Evolutionary conservation across 2,113 vertebrate species (phyloP).

Genomic region (Rhinopomastus cyanomelas): DNA sequence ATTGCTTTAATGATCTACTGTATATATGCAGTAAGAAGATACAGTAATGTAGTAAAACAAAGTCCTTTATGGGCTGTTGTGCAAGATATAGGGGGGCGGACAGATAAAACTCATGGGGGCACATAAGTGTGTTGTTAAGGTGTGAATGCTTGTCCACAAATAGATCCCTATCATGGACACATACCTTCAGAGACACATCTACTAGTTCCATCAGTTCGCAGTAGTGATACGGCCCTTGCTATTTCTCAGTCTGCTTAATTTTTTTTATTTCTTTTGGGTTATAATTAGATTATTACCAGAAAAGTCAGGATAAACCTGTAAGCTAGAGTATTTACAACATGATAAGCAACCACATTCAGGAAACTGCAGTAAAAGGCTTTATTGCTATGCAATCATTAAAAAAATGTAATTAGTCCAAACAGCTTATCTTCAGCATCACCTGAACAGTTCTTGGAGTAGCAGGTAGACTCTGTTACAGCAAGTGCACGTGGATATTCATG

Average conservation of each 20-base stretch:
- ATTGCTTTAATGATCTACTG: background rate
- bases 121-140: background rate
- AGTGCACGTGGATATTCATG: rapidly evolving
- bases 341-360: background rate
- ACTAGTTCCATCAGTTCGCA: too few species aligned
- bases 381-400: background rate
- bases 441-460: background rate
- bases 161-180: background rate
- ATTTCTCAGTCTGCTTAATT: background rate
- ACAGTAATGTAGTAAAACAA: background rate
- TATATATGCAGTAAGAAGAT: background rate
- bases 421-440: rapidly evolving
- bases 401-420: background rate
- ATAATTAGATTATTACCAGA: background rate
- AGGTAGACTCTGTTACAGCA: background rate
- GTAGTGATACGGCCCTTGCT: too few species aligned
- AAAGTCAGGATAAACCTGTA: background rate
- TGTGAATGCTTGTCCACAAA: background rate
- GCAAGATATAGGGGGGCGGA: background rate
- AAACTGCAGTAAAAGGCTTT: background rate
- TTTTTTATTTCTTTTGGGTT: background rate
- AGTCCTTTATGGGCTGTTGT: background rate
- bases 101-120: background rate
- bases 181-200: background rate
- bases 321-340: background rate